Conservation (phyloP, 1,140 invertebrate species). For the Ips typographus region DNA sequence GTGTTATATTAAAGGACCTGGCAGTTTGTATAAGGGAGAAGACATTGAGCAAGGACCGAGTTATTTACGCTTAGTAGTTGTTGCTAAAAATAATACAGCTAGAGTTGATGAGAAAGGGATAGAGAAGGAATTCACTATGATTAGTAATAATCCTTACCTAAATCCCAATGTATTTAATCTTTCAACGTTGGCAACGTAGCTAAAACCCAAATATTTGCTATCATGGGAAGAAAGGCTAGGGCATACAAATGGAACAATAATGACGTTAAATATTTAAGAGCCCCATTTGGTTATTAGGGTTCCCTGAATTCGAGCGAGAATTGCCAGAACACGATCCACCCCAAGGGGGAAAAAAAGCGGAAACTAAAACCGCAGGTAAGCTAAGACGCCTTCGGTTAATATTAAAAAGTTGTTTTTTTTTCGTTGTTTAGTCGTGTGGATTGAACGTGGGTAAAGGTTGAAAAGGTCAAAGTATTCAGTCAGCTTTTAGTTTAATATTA, state of each 20-base stretch:
- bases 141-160: too few species aligned
- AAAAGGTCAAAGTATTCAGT: conserved; percentile 9
- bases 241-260: conserved; percentile 29
- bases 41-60: background rate
- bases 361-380: conserved; percentile 11
- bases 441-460: background rate
- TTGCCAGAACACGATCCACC: background rate
- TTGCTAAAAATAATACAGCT: too few species aligned
- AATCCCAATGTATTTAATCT: background rate
- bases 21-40: conserved; percentile 14
- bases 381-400: conserved; percentile 6
- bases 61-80: background rate
- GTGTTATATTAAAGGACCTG: conserved; percentile 2
- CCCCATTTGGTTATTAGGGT: conserved; percentile 20
- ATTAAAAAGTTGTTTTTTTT: conserved; percentile 10
- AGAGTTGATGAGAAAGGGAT: too few species aligned
- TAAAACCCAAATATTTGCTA: conserved; percentile 1
- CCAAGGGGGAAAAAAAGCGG: background rate
- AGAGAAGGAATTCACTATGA: too few species aligned
- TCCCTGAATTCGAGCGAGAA: conserved; percentile 14
- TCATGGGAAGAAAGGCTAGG: conserved; percentile 9
- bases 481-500: too few species aligned
- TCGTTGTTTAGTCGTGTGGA: conserved; percentile 4
- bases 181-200: conserved; percentile 6
- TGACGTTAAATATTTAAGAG: conserved; percentile 30